phyloP scores from a whole-genome alignment of 1,140 invertebrate genomes.

The Drosophila ogumai region DNA sequence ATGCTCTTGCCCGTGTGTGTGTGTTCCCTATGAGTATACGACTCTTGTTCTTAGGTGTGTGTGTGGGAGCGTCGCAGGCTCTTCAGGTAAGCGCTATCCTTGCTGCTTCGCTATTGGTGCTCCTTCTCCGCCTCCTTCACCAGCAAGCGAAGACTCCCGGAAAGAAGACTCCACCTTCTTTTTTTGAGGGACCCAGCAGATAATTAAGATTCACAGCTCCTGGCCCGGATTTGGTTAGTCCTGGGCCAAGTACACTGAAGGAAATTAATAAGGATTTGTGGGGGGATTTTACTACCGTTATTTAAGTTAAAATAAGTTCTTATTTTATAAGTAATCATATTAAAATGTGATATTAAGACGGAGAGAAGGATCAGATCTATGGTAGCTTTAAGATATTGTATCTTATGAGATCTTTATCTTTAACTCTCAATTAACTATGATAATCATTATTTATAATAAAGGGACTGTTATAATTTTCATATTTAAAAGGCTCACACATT shows the following conservation, averaged over 20 bases:
- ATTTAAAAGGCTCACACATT: not conserved
- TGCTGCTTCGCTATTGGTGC: slow-evolving; percentile 59
- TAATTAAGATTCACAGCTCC: not conserved
- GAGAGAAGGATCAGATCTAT: too few relatives aligned
- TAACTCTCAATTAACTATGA: not conserved
- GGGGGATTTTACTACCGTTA: not conserved
- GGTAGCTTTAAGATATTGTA: too few relatives aligned
- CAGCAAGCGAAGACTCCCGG: slow-evolving; percentile 25
- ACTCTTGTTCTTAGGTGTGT: not conserved
- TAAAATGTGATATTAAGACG: not conserved
- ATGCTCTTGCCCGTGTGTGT: slow-evolving; percentile 53
- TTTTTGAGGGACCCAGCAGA: not conserved
- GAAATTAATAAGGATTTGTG: not conserved
- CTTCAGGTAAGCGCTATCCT: slow-evolving; percentile 61
- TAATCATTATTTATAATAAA: not conserved
- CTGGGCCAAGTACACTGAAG: not conserved
- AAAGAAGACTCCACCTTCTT: slow-evolving; percentile 64
- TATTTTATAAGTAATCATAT: not conserved
- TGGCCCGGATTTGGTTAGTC: not conserved
- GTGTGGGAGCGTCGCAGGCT: slow-evolving; percentile 22
- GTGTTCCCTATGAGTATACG: slow-evolving; percentile 12
- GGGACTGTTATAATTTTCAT: not conserved
- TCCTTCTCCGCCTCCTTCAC: slow-evolving; percentile 6
- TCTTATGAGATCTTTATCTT: not conserved
- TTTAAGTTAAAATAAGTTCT: not conserved